A percentile compares a stretch with the other conserved stretches of the same genome.
Conservation (phyloP, 2,797 vertebrate genomes). For the Pseudomugil gertrudae region DNA sequence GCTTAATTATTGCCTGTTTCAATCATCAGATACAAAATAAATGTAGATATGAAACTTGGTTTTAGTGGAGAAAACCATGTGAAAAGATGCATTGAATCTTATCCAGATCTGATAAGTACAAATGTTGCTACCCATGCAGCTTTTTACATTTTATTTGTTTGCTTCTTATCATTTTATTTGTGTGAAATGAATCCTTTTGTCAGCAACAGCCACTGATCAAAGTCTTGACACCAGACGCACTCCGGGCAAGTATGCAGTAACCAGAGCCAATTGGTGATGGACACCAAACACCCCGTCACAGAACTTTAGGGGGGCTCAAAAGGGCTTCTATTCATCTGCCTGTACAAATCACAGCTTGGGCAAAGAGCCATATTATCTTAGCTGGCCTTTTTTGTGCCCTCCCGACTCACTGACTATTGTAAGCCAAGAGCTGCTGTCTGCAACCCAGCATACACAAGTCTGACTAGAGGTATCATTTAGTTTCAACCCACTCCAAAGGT, state of each 20-base stretch:
- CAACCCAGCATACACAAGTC: conserved; percentile 59
- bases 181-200: conserved; percentile 47
- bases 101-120: neutral
- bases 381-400: conserved; percentile 77
- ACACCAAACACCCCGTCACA: conserved; percentile 78
- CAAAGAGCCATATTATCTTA: conserved; percentile 77
- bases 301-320: conserved; percentile 71
- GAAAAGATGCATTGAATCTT: conserved; percentile 5
- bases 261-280: conserved; percentile 78
- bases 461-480: conserved; percentile 58
- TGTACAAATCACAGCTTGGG: conserved; percentile 76
- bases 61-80: neutral
- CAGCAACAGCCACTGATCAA: conserved; percentile 73
- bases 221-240: conserved; percentile 77
- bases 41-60: neutral
- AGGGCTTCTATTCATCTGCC: conserved; percentile 77
- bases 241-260: conserved; percentile 75
- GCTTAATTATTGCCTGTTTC: neutral
- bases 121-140: neutral
- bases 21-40: conserved; percentile 2
- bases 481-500: conserved; percentile 30
- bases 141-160: conserved; percentile 31
- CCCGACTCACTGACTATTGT: conserved; percentile 71
- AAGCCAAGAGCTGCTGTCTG: conserved; percentile 70
- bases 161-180: conserved; percentile 35